Percentiles rank a stretch among this genome's conserved stretches.
Conservation (phyloP, 2,797 vertebrate genomes). For the Macrochelys suwanniensis region DNA sequence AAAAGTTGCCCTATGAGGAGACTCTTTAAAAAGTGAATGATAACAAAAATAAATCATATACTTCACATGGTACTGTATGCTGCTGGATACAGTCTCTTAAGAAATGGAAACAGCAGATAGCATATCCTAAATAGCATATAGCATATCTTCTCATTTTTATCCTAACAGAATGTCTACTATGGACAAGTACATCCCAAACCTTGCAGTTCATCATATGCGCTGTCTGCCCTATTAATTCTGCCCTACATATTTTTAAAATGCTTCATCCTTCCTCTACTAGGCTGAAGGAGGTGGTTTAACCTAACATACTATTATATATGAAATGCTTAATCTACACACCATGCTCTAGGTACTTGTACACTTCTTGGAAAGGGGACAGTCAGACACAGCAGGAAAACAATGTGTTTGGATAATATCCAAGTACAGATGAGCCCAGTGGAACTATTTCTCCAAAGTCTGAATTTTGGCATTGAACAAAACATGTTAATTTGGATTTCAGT, state of each 20-base stretch:
- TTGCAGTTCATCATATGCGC: slow-evolving; percentile 27
- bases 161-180: slow-evolving; percentile 34
- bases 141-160: slow-evolving; percentile 41
- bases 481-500: neutral
- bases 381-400: slow-evolving; percentile 67
- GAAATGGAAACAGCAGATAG: neutral
- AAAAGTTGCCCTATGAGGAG: neutral
- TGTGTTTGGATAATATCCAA: slow-evolving; percentile 61
- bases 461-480: slow-evolving; percentile 45
- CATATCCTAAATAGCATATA: neutral
- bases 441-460: slow-evolving; percentile 26
- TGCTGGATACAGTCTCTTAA: neutral
- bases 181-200: neutral
- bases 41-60: neutral
- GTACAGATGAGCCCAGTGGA: slow-evolving; percentile 34
- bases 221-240: slow-evolving; percentile 52
- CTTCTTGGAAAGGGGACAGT: neutral
- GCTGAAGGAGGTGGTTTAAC: slow-evolving; percentile 61
- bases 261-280: slow-evolving; percentile 38
- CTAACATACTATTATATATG: slow-evolving; percentile 5
- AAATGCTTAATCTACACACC: slow-evolving; percentile 58
- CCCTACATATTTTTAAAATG: slow-evolving; percentile 58
- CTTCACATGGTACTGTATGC: neutral
- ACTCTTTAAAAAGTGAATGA: neutral
- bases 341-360: slow-evolving; percentile 3